Evolutionary conservation across 1,140 invertebrate species (phyloP), one percentile per base, ranked within the genome.

Genomic region (Drosophila mauritiana): DNA sequence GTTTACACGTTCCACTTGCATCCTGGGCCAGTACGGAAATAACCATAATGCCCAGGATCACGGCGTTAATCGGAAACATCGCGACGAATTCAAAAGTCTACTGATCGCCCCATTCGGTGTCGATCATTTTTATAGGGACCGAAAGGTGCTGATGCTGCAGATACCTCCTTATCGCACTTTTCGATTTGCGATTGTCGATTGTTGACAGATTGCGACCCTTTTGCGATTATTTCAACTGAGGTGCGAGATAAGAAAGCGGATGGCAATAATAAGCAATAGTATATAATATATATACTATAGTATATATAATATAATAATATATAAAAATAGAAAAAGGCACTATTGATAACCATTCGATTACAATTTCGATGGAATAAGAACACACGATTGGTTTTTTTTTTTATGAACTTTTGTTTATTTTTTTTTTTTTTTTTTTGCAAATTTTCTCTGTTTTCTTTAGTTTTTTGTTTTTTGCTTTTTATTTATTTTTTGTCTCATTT

Each of bases 341-440:
- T 22, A 22, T 22, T 22, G 20, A 22, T 22, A 22, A 22, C 20
- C 0, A 22, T 22, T 22, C 20, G 20, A 3, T 22, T 22, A 22
- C 20, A 22, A 22, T 22, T 22, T 22, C 20, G 20, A 22, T 22
- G 12, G 5, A 51, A 52, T 52, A 36, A 51, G 34, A 51, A 52
- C 10, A 52, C 25, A 34, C 15, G 2, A 17, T 36, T 43, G 34
- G 7, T 20, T 52, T 40, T 13, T 13, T 34, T 42, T 51, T 42
- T 49, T 68, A 54, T 54, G 52, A 54, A 54, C 36, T 58, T 58
- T 58, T 46, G 27, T 42, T 55, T 40, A 20, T 34, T 69, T 53
- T 57, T 22, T 22, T 46, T 17, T 42, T 55, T 40, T n/a, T 34
- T 69, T 58, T 27, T 58, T 46, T 46, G 49, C 12, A 0, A 25